These are phyloP conservation scores for Synergus japonicus DNA, from an alignment of 2,888 invertebrate genomes.

Conservation along the genomic window DNA sequence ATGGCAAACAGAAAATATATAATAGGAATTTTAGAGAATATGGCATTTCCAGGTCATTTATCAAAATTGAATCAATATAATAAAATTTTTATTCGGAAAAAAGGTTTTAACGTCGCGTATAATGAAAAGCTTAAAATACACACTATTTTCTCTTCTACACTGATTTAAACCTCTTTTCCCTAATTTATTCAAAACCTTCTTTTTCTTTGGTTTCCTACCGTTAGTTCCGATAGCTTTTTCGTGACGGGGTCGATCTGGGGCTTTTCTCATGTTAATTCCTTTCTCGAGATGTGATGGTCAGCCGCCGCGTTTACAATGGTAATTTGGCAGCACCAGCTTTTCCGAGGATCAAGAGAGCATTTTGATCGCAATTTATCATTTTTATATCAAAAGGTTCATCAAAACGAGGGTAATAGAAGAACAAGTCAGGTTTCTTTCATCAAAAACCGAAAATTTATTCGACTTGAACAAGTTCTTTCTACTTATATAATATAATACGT, in stretches of 20 bases:
- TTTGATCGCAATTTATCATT: not conserved
- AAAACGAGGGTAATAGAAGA: not conserved
- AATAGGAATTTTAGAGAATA: too few species aligned
- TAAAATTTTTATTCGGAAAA: not conserved
- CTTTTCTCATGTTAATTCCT: slow-evolving; percentile 61
- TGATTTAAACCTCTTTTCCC: slow-evolving; percentile 31
- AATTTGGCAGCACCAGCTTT: slow-evolving; percentile 49
- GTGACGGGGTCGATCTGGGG: slow-evolving; percentile 45
- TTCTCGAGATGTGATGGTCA: slow-evolving; percentile 52
- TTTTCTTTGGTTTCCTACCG: slow-evolving; percentile 40
- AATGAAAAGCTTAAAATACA: slow-evolving; percentile 22
- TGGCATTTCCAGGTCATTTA: not conserved
- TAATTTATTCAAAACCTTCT: slow-evolving; percentile 32
- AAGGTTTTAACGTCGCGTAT: not conserved
- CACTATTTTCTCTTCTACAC: not conserved
- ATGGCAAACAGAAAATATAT: not conserved
- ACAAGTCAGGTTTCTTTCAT: not conserved
- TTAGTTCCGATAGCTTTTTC: slow-evolving; percentile 43
- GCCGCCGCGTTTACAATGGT: slow-evolving; percentile 58
- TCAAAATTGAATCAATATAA: not conserved
- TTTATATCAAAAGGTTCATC: not conserved
- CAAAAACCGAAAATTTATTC: too few species aligned
- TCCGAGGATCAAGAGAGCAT: slow-evolving; percentile 26
- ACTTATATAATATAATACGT: too few species aligned
- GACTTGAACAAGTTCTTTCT: too few species aligned